These are phyloP conservation scores for Siniperca undulata DNA, from an alignment of 2,797 vertebrate genomes.

Conservation along the genomic window DNA sequence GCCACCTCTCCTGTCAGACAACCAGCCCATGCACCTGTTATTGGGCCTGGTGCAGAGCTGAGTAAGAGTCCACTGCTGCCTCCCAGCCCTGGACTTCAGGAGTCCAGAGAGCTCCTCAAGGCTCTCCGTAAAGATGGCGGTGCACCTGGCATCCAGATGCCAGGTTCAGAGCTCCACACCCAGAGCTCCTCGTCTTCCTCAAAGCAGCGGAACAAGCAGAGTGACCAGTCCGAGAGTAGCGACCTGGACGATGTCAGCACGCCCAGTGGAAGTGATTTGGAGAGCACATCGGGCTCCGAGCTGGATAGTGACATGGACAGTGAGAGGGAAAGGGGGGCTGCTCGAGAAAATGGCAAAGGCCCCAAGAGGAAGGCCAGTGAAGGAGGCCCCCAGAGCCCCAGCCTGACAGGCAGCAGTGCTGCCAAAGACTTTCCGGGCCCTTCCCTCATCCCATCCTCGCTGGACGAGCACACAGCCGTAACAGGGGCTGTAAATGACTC, in stretches of 20 bases:
- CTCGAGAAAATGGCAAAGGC: constrained; percentile 95
- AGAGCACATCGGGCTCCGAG: constrained; percentile 99
- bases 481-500: constrained; percentile 99
- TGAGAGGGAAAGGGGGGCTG: constrained; percentile 94
- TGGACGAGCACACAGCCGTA: constrained; percentile 97
- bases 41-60: constrained; percentile 73
- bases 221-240: constrained; percentile 98
- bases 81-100: constrained; percentile 91
- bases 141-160: constrained; percentile 87
- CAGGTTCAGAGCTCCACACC: constrained; percentile 87
- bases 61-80: constrained; percentile 93
- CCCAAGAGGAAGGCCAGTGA: constrained; percentile 91
- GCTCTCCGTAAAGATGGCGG: constrained; percentile 91
- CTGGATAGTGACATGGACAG: constrained; percentile 99
- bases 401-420: constrained; percentile 86
- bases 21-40: constrained; percentile 84
- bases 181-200: constrained; percentile 87
- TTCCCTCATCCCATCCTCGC: constrained; percentile 91
- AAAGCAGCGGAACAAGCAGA: constrained; percentile 94
- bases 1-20: constrained; percentile 93
- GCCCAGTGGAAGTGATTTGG: constrained; percentile 97
- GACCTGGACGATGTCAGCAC: constrained; percentile 98
- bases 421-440: constrained; percentile 93
- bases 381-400: constrained; percentile 89
- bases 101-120: constrained; percentile 95